Conservation (phyloP, 1,140 invertebrate genomes). For the Heliconius himera region DNA sequence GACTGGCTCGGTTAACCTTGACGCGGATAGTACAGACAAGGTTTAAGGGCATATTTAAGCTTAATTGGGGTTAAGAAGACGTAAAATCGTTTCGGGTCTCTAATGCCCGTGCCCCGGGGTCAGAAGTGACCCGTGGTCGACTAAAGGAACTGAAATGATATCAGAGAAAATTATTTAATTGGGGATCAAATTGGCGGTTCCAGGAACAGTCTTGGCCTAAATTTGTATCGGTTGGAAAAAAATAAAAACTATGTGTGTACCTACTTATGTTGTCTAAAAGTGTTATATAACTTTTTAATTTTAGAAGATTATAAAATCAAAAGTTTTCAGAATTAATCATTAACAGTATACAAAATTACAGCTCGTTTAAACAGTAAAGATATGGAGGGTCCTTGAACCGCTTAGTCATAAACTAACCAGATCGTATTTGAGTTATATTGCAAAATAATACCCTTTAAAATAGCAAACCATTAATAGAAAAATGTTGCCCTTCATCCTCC, state of each 20-base stretch:
- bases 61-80: slow-evolving; percentile 73
- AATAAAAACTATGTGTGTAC: not conserved
- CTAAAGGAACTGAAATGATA: slow-evolving; percentile 72
- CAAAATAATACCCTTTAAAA: slow-evolving; percentile 6
- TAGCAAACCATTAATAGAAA: slow-evolving; percentile 8
- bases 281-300: not conserved
- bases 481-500: slow-evolving; percentile 14
- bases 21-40: slow-evolving; percentile 42
- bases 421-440: slow-evolving; percentile 7
- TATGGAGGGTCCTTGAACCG: not conserved
- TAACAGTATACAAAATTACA: not conserved
- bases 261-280: not conserved
- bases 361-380: not conserved
- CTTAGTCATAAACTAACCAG: not conserved
- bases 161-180: slow-evolving; percentile 79
- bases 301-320: not conserved
- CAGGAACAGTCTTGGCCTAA: slow-evolving; percentile 31
- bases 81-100: slow-evolving; percentile 65
- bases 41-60: slow-evolving; percentile 77
- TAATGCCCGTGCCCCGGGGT: slow-evolving; percentile 70
- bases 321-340: not conserved
- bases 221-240: slow-evolving; percentile 20
- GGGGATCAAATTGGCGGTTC: slow-evolving; percentile 66
- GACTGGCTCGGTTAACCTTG: slow-evolving; percentile 49
- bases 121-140: slow-evolving; percentile 60